A percentile compares a stretch with the other conserved stretches of the same genome.
Evolutionary conservation across 2,797 vertebrate species (phyloP).

Genomic region (Triplophysa bombifrons): DNA sequence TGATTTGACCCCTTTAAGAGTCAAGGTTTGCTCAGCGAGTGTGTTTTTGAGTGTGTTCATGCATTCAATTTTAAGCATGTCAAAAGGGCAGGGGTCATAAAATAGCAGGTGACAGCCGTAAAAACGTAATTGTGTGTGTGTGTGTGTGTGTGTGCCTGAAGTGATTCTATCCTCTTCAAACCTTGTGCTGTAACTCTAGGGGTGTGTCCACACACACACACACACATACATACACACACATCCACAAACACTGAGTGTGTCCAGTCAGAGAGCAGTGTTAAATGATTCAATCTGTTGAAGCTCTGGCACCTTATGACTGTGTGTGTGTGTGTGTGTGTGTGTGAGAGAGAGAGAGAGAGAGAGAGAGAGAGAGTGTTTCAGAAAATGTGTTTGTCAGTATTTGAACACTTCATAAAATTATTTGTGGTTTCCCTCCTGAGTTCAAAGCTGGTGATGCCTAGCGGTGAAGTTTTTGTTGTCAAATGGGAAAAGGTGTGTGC

Average conservation of each 20-base stretch:
- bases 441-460: constrained; percentile 70
- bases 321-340: constrained; percentile 41
- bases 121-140: constrained; percentile 54
- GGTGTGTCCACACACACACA: constrained; percentile 4
- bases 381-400: constrained; percentile 60
- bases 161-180: constrained; percentile 21
- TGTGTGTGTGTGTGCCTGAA: constrained; percentile 47
- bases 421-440: constrained; percentile 69
- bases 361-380: constrained; percentile 36
- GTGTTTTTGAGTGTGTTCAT: constrained; percentile 32
- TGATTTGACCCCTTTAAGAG: constrained; percentile 2
- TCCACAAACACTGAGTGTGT: constrained; percentile 5
- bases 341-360: constrained; percentile 1
- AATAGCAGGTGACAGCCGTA: constrained; percentile 54
- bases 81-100: constrained; percentile 53
- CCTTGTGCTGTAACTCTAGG: constrained; percentile 15
- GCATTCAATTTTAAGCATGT: constrained; percentile 38
- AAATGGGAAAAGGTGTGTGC: constrained; percentile 35
- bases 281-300: constrained; percentile 63
- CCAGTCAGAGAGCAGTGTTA: constrained; percentile 49
- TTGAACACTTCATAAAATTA: constrained; percentile 77
- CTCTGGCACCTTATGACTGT: constrained; percentile 58
- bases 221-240: background rate
- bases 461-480: constrained; percentile 57
- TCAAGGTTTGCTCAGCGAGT: background rate